Evolutionary conservation across 1,140 invertebrate species (phyloP), one percentile per base, ranked within the genome.

Genomic region (Drosophila serrata): DNA sequence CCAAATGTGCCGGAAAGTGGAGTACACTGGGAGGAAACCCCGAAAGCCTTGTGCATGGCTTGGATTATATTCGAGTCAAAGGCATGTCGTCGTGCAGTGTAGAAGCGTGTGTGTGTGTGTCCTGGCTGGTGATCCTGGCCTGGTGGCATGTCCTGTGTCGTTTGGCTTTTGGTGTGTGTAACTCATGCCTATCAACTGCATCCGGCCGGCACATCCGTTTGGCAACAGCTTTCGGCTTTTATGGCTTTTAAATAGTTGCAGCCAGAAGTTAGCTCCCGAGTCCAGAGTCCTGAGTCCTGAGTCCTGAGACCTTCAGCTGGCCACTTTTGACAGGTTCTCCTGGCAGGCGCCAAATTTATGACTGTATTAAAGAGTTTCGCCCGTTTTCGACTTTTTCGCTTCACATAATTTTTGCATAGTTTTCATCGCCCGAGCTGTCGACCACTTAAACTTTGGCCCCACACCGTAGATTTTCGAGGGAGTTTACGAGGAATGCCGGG

Each of bases 211-310:
- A 75, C 64, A 84, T 90, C 85, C 85, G 80, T 90, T 90, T 73
- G 85, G 80, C 77, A 88, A 88, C 85, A 88, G 85, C 85, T 90
- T 88, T 90, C 74, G 65, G 85, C 85, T 88, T 88, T 88, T 90
- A 88, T 88, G 85, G 85, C 85, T 88, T 90, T 88, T 88, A 88
- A 88, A 88, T 88, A 88, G 85, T 88, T 88, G 73, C 68, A 55
- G 74, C 61, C 73, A 59, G 74, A 56, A 73, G 75, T 63, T 62
- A 35, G 31, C 43, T 31, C 4, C 51, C 19, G 8, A 12, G 1
- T n/a, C 13, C 33, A 2, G 24, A 13, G 9, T 58, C 27, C 19
- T 31, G 8, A 12, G 1, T 31, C 4, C 51, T 17, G 8, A 12
- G 1, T n/a, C 13, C 33, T 4, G 24, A 13, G 9, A 51, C 27